phyloP scores from a whole-genome alignment of 2,888 invertebrate species.

The Noctua pronuba region DNA sequence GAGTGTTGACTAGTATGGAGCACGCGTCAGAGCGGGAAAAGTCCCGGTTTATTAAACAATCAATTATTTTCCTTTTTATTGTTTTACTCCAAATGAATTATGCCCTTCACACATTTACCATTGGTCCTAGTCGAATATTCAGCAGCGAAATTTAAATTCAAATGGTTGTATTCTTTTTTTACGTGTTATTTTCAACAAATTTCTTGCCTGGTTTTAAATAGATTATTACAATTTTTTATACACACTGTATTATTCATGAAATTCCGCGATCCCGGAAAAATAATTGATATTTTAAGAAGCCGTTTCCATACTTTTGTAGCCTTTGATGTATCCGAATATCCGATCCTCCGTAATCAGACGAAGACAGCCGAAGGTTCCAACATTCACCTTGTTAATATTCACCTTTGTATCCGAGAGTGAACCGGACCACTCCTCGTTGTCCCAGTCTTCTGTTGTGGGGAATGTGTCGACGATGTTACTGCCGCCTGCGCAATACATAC shows the following conservation, averaged over 20 bases:
- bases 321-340: neutral
- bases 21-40: neutral
- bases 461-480: slow-evolving; percentile 85
- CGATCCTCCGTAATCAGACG: neutral
- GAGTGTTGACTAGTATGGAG: neutral
- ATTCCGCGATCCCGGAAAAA: neutral
- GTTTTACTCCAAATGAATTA: neutral
- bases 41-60: neutral
- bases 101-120: neutral
- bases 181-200: neutral
- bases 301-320: neutral
- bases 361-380: neutral
- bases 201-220: neutral
- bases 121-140: neutral
- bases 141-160: neutral
- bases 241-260: neutral
- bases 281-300: neutral
- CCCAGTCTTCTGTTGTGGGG: slow-evolving; percentile 94
- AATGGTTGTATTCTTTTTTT: neutral
- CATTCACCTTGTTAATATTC: slow-evolving; percentile 40
- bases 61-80: neutral
- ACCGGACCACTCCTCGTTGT: slow-evolving; percentile 98
- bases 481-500: slow-evolving; percentile 71
- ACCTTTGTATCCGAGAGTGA: slow-evolving; percentile 98
- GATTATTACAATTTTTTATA: neutral